A percentile compares a stretch with the other conserved stretches of the same genome.
Conservation (phyloP, 2,888 invertebrate species). For the Podotricha telesiphe region DNA sequence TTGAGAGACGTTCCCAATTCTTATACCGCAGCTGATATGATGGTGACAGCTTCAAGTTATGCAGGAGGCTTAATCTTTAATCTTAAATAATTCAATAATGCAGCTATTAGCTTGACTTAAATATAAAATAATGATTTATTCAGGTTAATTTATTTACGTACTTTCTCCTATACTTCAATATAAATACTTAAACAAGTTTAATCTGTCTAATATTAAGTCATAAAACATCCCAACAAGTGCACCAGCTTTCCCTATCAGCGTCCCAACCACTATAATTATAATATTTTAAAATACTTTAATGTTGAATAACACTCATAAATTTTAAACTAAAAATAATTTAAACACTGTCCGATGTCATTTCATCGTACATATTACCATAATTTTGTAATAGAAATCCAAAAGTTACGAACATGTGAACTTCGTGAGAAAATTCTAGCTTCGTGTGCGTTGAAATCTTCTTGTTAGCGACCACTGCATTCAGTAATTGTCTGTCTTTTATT, state of each 20-base stretch:
- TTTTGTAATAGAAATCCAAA: conserved; percentile 13
- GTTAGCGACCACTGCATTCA: background rate
- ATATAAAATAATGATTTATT: background rate
- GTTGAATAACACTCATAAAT: conserved; percentile 6
- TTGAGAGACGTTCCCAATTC: too few species aligned
- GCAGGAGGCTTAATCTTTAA: too few species aligned
- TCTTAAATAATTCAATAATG: too few species aligned
- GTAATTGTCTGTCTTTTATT: background rate
- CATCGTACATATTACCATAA: conserved; percentile 20
- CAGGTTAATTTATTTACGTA: background rate
- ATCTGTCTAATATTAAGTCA: background rate
- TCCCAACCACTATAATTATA: background rate
- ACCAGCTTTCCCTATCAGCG: background rate
- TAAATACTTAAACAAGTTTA: background rate
- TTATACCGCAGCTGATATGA: too few species aligned
- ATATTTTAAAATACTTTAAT: conserved; percentile 2
- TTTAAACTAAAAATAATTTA: conserved; percentile 3
- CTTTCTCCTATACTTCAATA: background rate
- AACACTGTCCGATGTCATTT: conserved; percentile 1
- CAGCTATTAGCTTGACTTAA: too few species aligned
- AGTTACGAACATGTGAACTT: conserved; percentile 13
- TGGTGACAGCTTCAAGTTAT: too few species aligned
- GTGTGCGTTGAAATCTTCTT: conserved; percentile 32
- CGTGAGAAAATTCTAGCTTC: conserved; percentile 21
- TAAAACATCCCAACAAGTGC: background rate